Conservation (phyloP, 2,113 vertebrate species). For the Erinaceus europaeus region DNA sequence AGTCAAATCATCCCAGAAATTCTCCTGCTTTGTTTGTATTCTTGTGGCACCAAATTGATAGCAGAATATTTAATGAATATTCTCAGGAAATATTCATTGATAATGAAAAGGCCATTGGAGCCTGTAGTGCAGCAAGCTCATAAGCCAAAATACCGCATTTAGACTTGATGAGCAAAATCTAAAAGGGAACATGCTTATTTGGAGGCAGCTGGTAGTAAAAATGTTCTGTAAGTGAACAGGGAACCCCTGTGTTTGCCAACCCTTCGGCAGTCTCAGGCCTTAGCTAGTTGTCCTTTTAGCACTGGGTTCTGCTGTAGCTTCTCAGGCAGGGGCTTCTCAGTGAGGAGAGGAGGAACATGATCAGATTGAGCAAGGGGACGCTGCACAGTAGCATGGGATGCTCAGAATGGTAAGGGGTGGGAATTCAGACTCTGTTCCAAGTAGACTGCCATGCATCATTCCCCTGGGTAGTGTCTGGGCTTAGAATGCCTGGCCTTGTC, state of each 20-base stretch:
- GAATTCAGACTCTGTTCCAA: background rate
- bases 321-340: background rate
- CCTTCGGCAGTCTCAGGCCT: background rate
- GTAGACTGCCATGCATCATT: background rate
- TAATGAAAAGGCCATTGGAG: constrained; percentile 5
- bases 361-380: background rate
- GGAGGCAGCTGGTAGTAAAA: background rate
- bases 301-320: background rate
- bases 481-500: background rate
- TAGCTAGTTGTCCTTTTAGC: background rate
- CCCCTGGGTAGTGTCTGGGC: background rate
- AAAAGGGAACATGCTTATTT: background rate
- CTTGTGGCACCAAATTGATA: constrained; percentile 3
- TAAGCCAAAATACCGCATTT: background rate
- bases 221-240: background rate
- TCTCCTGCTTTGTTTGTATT: constrained; percentile 34
- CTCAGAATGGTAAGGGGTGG: background rate
- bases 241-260: background rate
- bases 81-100: background rate
- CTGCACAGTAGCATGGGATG: accelerated
- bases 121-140: background rate
- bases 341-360: background rate
- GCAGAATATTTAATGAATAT: constrained; percentile 38
- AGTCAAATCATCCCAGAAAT: constrained; percentile 47
- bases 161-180: background rate